Conservation (phyloP, 23 tunicate species). For the Ciona savignyi region DNA sequence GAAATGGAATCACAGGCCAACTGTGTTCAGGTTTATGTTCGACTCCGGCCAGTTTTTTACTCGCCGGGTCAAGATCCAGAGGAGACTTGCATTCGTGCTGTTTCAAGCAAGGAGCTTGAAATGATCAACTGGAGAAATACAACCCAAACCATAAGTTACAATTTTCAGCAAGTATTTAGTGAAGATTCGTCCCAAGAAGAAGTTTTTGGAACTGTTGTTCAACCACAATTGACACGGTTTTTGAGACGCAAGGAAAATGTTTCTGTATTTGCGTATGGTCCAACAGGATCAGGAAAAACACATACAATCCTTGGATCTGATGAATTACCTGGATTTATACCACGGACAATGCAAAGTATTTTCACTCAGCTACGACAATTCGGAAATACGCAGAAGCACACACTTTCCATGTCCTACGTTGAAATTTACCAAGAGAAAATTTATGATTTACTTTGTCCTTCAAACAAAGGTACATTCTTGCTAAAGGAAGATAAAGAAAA, state of each 20-base stretch:
- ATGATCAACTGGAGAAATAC: constrained; percentile 58
- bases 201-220: constrained; percentile 57
- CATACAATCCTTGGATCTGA: constrained; percentile 58
- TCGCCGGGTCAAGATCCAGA: constrained; percentile 50
- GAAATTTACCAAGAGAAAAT: constrained; percentile 82
- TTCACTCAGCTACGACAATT: constrained; percentile 34
- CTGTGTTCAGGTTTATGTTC: constrained; percentile 55
- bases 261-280: constrained; percentile 73
- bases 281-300: constrained; percentile 79
- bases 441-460: constrained; percentile 34
- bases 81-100: constrained; percentile 48
- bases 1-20: too few species aligned
- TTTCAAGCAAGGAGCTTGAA: constrained; percentile 26
- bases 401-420: constrained; percentile 55
- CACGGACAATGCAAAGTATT: constrained; percentile 40
- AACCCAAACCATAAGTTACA: constrained; percentile 33
- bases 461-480: constrained; percentile 27
- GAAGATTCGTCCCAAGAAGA: constrained; percentile 75
- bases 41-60: constrained; percentile 57
- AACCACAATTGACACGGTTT: constrained; percentile 45
- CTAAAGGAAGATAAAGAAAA: constrained; percentile 39
- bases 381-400: neutral
- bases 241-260: constrained; percentile 46
- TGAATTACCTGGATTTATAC: constrained; percentile 61
- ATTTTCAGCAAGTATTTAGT: constrained; percentile 59